These are phyloP conservation scores for Etheostoma spectabile DNA, from an alignment of 2,113 vertebrate genomes.

Conservation along the genomic window DNA sequence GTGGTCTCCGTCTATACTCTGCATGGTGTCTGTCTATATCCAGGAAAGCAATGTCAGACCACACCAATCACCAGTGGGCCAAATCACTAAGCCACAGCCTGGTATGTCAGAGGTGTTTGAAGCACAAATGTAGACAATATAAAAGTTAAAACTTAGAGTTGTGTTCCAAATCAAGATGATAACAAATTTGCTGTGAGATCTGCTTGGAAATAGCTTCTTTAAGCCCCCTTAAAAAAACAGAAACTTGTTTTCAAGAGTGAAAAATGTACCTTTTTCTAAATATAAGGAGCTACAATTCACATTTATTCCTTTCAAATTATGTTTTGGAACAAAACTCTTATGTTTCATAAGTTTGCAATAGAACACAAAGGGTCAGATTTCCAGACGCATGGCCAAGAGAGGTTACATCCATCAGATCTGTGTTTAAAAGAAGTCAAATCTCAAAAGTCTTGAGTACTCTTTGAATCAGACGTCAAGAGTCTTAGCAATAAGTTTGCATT, in stretches of 20 bases:
- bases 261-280: background rate
- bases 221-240: background rate
- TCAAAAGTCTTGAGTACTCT: background rate
- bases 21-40: constrained; percentile 62
- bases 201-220: background rate
- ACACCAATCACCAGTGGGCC: constrained; percentile 65
- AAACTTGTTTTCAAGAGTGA: background rate
- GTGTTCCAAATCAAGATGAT: constrained; percentile 6
- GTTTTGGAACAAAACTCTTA: constrained; percentile 30
- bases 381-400: constrained; percentile 19
- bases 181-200: background rate
- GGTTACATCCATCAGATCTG: constrained; percentile 10
- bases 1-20: constrained; percentile 69
- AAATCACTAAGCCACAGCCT: constrained; percentile 43
- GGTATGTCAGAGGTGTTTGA: constrained; percentile 54
- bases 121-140: constrained; percentile 49
- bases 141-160: background rate
- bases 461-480: constrained; percentile 14
- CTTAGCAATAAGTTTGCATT: constrained; percentile 53
- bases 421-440: constrained; percentile 12
- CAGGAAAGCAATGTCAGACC: constrained; percentile 61
- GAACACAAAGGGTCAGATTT: constrained; percentile 7
- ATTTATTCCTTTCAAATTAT: background rate
- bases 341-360: constrained; percentile 22
- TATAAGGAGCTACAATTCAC: background rate